Base-by-base conservation (phyloP, 2,888 invertebrate genomes). In the Diarsia brunnea region DNA sequence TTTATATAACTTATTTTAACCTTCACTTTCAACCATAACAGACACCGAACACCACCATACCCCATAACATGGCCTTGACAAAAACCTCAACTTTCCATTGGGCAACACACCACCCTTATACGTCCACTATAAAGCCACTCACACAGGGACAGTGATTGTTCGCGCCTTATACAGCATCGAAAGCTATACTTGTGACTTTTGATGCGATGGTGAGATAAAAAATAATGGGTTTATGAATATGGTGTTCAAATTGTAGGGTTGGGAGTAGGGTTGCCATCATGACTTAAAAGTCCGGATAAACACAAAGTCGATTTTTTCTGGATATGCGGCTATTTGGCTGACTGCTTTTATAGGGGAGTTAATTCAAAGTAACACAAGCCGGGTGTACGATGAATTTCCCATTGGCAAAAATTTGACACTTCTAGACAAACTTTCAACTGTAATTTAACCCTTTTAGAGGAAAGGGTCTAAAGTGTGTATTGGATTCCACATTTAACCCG, bases 81-180 rank as follows among this genome's bases (percentile, higher is more conserved):
- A 74, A 71, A 78, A 78, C 81, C 67, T 49, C 19, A 77, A 77
- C 85, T 86, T 86, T 86, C 85, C 83, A 84, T 86, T 82, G 75
- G 58, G 60, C 68, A 70, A 81, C 49, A 58, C 27, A 38, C 16
- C 61, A 78, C 81, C 85, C 85, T 84, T 84, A 86, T 82, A 86
- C 24, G 85, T 77, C 61, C n/a, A 12, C 10, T 14, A 71, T 84
- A 83, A 84, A 86, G 87, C 76, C 58, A 61, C 45, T 76, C 61
- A 60, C 73, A 84, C 84, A 79, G 69, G 11, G 53, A 38, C 68
- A 53, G 69, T 75, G 79, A 84, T 82, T 79, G 73, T 69, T 67
- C 66, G 64, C 58, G 5, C 86, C 81, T 45, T 85, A 73, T 84
- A 82, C 12, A 84, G 84, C 19, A 11, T 47, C 61, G 81, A 83